Base-by-base conservation (phyloP, 2,113 vertebrate genomes). In the Rutilus rutilus region DNA sequence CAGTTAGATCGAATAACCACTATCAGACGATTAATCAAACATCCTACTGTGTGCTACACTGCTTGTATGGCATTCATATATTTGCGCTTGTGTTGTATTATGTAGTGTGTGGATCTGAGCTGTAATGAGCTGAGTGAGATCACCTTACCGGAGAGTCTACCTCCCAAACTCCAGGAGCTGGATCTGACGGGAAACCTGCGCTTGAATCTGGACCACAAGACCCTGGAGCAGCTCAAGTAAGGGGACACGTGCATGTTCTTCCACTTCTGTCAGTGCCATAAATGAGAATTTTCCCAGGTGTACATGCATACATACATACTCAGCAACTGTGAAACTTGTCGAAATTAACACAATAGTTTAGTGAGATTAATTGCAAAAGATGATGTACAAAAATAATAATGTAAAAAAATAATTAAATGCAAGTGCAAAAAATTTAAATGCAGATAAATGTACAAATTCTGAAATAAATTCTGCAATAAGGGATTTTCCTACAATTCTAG, bases 181-280 rank as follows among this genome's bases (percentile, higher is more conserved):
- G 98, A 99, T 92, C 93, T 99, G 88, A 99, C 97, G 15, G 98
- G 98, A 90, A 99, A 99, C 91, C 96, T 97, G 30, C 95, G 97
- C 27, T 94, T 99, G 50, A 94, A 92, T 88, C 94, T 99, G 86
- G 98, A 99, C 90, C 98, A 99, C 93, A 98, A 97, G 92, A 98
- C 96, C 60, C 92, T 99, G 1, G 98, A 99, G 89, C 95, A 98
- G 89, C 96, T 99, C 54, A 99, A 99, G 98, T 99, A 93, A 90
- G 93, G 64, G 0, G 45, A 27, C 4, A 8, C 30, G 8, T 50
- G 33, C 25, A 10, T 6, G 75, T 1, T 57, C 7, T 57, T 10
- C n/a, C 59, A 17, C 5, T 25, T 75, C 23, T 75, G 10, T 57
- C 19, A 23, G 3, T 57, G 54, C 2, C 6, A 21, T 6, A 57